Percentiles rank a stretch among this genome's conserved stretches.
Evolutionary conservation across 2,888 invertebrate species (phyloP).

Genomic region (Eupithecia vulgata): DNA sequence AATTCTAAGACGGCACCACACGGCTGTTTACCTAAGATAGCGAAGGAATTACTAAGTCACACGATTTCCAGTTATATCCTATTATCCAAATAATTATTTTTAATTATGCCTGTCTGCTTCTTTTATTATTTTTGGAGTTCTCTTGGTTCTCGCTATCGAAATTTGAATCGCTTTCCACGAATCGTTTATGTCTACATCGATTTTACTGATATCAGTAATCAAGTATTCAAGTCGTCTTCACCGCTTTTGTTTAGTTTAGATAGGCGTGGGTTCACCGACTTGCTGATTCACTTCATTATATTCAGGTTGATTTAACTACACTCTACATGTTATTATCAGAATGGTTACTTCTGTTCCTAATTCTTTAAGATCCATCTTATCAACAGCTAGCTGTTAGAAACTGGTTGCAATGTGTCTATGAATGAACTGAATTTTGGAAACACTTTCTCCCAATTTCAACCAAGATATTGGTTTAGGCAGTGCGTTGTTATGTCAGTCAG

Average conservation of each 20-base stretch:
- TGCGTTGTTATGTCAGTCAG: too few species aligned
- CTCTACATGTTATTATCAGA: slow-evolving; percentile 11
- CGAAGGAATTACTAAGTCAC: too few species aligned
- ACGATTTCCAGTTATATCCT: too few species aligned
- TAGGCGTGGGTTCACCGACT: slow-evolving; percentile 35
- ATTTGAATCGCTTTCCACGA: background rate
- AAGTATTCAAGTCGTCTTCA: slow-evolving; percentile 38
- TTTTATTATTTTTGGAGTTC: too few species aligned
- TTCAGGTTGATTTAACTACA: slow-evolving; percentile 30
- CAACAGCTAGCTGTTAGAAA: background rate
- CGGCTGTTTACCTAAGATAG: too few species aligned
- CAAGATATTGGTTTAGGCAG: background rate
- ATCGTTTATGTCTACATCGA: slow-evolving; percentile 16
- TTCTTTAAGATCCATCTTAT: background rate
- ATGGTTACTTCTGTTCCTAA: slow-evolving; percentile 3
- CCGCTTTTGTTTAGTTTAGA: slow-evolving; percentile 43
- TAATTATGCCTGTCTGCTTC: too few species aligned
- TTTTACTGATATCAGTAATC: slow-evolving; percentile 25
- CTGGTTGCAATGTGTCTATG: background rate
- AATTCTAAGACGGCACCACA: too few species aligned
- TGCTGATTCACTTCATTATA: slow-evolving; percentile 40
- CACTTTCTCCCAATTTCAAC: background rate
- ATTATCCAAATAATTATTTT: too few species aligned
- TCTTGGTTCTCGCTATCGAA: background rate
- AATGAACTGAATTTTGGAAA: background rate